Evolutionary conservation across 2,113 vertebrate species (phyloP).

Genomic region (Pseudorasbora parva): DNA sequence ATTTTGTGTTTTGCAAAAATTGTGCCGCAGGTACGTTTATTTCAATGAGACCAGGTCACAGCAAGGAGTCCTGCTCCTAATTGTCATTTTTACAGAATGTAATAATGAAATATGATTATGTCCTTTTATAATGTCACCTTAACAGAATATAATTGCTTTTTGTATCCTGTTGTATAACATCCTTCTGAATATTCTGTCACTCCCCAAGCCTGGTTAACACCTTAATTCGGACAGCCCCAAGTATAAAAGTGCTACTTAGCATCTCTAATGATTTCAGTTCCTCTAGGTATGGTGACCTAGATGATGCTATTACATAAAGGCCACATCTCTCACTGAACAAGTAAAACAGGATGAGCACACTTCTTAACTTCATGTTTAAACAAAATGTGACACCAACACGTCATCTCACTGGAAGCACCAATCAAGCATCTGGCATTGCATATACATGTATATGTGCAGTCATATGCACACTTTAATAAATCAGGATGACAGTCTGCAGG

Average conservation of each 20-base stretch:
- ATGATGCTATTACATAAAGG: slow-evolving; percentile 25
- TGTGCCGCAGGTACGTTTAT: too few relatives aligned
- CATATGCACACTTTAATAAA: slow-evolving; percentile 17
- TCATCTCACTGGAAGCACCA: background rate
- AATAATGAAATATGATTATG: too few relatives aligned
- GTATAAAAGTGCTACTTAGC: slow-evolving; percentile 15
- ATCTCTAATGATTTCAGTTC: slow-evolving; percentile 27
- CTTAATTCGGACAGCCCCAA: background rate
- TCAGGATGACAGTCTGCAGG: background rate
- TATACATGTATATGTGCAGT: background rate
- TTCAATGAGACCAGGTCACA: too few relatives aligned
- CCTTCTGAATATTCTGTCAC: background rate
- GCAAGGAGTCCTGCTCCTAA: too few relatives aligned
- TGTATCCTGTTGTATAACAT: background rate
- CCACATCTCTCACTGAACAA: background rate
- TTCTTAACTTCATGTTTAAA: background rate
- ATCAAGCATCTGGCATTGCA: slow-evolving; percentile 14
- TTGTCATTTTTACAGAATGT: too few relatives aligned
- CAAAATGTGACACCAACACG: slow-evolving; percentile 1
- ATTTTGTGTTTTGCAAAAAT: too few relatives aligned
- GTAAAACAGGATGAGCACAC: slow-evolving; percentile 13
- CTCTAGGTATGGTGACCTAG: slow-evolving; percentile 37
- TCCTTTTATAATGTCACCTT: too few relatives aligned
- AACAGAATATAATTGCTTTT: background rate
- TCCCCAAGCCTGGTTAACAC: slow-evolving; percentile 8